These are phyloP conservation scores for Drosophila kokeensis DNA, from an alignment of 2,888 invertebrate genomes.

Conservation along the genomic window DNA sequence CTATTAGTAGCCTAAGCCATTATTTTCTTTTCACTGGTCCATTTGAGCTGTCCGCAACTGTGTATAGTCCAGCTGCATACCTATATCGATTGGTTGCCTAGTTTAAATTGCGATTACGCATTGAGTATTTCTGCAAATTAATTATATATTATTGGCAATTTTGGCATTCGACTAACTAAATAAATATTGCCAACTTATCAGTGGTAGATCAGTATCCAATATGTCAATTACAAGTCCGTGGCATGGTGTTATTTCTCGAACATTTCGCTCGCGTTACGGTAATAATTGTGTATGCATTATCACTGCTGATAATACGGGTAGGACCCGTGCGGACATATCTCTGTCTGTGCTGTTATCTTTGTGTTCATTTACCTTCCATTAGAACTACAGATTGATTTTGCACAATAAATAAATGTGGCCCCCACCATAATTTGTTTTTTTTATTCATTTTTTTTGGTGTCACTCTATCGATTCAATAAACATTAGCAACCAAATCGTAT, in stretches of 20 bases:
- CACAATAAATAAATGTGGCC: conserved; percentile 37
- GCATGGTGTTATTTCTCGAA: conserved; percentile 27
- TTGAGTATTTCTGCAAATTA: conserved; percentile 25
- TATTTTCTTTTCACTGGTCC: no score
- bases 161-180: conserved; percentile 22
- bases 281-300: conserved; percentile 74
- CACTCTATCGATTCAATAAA: conserved; percentile 37
- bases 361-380: conserved; percentile 63
- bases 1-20: no score
- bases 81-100: neutral
- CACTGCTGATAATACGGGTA: conserved; percentile 47
- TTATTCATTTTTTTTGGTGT: neutral
- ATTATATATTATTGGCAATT: conserved; percentile 26
- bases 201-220: conserved; percentile 25
- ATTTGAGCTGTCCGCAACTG: no score
- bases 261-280: conserved; percentile 53
- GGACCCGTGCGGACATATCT: neutral
- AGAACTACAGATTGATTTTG: conserved; percentile 65
- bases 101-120: conserved; percentile 32
- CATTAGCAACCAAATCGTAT: conserved; percentile 18
- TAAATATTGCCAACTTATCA: conserved; percentile 41
- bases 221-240: conserved; percentile 52
- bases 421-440: neutral
- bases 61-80: neutral
- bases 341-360: conserved; percentile 41